Evolutionary conservation across 2,797 vertebrate species (phyloP), one percentile per base, ranked within the genome.

Genomic region (Arrhamphus sclerolepis): DNA sequence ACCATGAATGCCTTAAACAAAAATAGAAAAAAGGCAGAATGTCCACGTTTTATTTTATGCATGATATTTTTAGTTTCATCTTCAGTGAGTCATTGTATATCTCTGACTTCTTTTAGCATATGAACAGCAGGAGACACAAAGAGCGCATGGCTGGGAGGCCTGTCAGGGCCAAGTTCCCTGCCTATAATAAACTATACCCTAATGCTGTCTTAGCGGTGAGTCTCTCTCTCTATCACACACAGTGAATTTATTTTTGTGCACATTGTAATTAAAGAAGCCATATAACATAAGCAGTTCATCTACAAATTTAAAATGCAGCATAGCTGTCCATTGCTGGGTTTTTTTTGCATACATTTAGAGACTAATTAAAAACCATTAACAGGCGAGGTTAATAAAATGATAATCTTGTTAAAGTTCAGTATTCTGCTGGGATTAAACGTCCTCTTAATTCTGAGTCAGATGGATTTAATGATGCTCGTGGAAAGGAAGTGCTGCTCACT

Each of bases 61-160:
- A 22, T 41, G 22, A 19, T 24, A 31, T 42, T 34, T 50, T 55
- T 48, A 14, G 14, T 9, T 51, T 29, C 57, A 21, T 65, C 28
- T 39, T 44, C 49, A 55, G 46, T 66, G 44, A 77, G 41, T 46
- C 14, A 11, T 24, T 67, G 24, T 53, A 3, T 62, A 17, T 66
- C 28, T 19, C 20, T 72, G 60, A 74, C 61, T 46, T 53, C 52
- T 69, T 85, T 64, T 65, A 99, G 98, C 98, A 99, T 90, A 95
- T 97, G 93, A 98, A 92, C 93, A 99, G 98, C 93, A 92, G 96
- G 80, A 92, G 96, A 79, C 98, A 99, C 92, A 98, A 96, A 90
- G 97, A 99, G 87, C 92, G 96, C 77, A 89, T 99, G 91, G 94
- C 96, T 0, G 96, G 98, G 72, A 98, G 95, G 82, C 93, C 94